Evolutionary conservation across 2,113 vertebrate genomes (phyloP), one percentile per base, ranked within the genome.

Genomic region (Ptilonorhynchus violaceus): DNA sequence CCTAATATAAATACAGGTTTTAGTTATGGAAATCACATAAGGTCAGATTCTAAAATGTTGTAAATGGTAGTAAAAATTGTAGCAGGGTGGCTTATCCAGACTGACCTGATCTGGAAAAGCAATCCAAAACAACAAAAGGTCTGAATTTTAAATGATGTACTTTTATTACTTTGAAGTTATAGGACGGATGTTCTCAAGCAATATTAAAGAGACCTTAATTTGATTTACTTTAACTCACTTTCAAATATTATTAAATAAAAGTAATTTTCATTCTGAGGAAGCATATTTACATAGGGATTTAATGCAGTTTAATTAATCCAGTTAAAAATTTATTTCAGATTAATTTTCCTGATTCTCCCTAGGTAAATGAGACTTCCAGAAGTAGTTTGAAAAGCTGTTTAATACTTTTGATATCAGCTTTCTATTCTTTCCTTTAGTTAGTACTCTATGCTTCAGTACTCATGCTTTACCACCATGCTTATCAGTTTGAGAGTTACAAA

Each of bases 171-270:
- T 88, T 60, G 35, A 82, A 76, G 21, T 11, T 41, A 73, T 13
- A 23, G 19, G 11, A 78, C 60, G 53, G 47, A 75, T 56, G 27
- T 49, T 56, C 33, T 94, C 58, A 82, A 85, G 58, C 52, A 67
- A 25, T 63, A 59, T 68, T 85, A 79, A 62, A 78, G 16, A 82
- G 12, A 50, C 5, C 13, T 33, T 93, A 78, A 93, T 90, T 81
- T 85, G 27, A 82, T 93, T 94, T 91, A 72, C 39, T 70, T 70
- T 69, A 91, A 68, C 30, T 93, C 49, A 47, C 44, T 93, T 95
- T 24, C 41, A 72, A 92, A 56, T 52, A 49, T 82, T 75, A 94
- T 85, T 93, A 72, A 88, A 81, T 92, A 82, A 94, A 93, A 96
- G 11, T 24, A 22, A 85, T 67, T 92, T 85, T 64, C 64, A 56